Conservation (phyloP, 1,140 invertebrate genomes). For the Homarus americanus region DNA sequence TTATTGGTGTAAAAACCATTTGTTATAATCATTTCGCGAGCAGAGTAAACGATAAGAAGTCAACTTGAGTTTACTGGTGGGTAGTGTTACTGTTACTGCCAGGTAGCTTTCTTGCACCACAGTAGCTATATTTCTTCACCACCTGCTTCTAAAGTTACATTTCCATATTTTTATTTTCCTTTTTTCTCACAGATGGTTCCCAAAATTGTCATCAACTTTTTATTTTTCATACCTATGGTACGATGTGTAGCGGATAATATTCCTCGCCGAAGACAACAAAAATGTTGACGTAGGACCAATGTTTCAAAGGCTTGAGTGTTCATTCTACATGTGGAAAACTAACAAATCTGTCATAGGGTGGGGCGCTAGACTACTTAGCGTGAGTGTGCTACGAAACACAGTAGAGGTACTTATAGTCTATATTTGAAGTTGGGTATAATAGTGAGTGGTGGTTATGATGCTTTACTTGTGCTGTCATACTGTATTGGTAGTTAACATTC, state of each 20-base stretch:
- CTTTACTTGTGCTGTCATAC: neutral
- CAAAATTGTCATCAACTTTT: neutral
- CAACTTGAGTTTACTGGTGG: too few species aligned
- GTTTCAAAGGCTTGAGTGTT: neutral
- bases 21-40: too few species aligned
- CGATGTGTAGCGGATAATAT: neutral
- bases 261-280: neutral
- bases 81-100: too few species aligned
- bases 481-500: neutral
- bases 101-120: too few species aligned
- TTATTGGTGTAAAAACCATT: too few species aligned
- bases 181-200: too few species aligned
- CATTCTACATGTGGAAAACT: too few species aligned
- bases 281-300: conserved; percentile 3
- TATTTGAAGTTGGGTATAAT: neutral
- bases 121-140: too few species aligned
- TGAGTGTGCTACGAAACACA: conserved; percentile 31
- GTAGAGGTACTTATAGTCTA: neutral
- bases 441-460: neutral
- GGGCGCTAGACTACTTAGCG: neutral
- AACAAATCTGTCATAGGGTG: too few species aligned
- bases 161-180: too few species aligned
- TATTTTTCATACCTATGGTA: neutral
- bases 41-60: too few species aligned
- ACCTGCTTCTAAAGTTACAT: too few species aligned